These are phyloP conservation scores for Myotis planiceps DNA, from an alignment of 2,797 vertebrate genomes.

Conservation along the genomic window DNA sequence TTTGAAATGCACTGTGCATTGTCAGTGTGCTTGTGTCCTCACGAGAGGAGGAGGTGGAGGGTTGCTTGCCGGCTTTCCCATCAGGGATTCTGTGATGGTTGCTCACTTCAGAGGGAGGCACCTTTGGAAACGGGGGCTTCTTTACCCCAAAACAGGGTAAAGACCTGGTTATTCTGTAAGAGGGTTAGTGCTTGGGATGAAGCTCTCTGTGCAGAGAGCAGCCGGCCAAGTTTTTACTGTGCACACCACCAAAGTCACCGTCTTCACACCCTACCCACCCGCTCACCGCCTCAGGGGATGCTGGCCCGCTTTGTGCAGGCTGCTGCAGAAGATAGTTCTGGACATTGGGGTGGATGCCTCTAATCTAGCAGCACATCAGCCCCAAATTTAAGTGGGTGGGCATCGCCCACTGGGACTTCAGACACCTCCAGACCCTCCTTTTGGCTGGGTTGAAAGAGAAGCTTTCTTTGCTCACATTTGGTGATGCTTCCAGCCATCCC, in stretches of 20 bases:
- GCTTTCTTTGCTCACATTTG: not conserved
- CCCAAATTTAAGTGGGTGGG: not conserved
- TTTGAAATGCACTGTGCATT: not conserved
- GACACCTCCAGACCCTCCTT: not conserved
- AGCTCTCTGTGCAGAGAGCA: not conserved
- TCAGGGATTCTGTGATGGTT: not conserved
- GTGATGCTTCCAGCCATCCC: not conserved
- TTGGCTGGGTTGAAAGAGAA: not conserved
- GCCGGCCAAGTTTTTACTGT: not conserved
- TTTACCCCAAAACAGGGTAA: not conserved
- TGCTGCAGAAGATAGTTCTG: not conserved
- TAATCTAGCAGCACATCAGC: not conserved
- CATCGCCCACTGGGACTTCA: accelerated
- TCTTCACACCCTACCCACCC: not conserved
- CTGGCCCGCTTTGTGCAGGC: not conserved
- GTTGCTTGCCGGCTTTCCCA: not conserved
- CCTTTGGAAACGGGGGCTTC: not conserved
- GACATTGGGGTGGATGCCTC: not conserved
- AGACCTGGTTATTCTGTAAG: not conserved
- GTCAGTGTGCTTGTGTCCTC: not conserved
- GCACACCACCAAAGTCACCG: not conserved
- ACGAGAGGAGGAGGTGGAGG: not conserved
- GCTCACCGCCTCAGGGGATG: not conserved
- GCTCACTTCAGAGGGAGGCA: not conserved
- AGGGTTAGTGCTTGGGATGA: not conserved